phyloP scores from a whole-genome alignment of 2,113 vertebrate genomes.

The Tetraodon nigroviridis region DNA sequence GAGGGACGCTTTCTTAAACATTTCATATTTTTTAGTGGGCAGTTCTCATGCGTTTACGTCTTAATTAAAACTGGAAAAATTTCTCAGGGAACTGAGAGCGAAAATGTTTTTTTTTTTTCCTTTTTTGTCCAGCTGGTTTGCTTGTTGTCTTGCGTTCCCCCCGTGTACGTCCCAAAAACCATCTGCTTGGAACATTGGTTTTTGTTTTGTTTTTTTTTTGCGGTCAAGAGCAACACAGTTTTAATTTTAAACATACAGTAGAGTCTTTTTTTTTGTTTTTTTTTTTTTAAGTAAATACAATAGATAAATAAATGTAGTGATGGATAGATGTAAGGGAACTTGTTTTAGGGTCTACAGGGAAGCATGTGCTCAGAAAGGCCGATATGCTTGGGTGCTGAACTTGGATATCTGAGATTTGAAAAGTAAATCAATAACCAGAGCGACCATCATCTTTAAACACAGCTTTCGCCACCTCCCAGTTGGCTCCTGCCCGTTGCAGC shows the following conservation, averaged over 20 bases:
- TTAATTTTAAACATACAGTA: conserved; percentile 75
- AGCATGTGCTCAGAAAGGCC: conserved; percentile 22
- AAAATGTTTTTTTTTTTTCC: conserved; percentile 29
- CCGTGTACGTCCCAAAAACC: conserved; percentile 68
- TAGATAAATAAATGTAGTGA: conserved; percentile 32
- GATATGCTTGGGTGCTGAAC: conserved; percentile 24
- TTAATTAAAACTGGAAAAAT: conserved; percentile 78
- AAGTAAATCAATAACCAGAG: conserved; percentile 57
- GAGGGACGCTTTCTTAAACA: conserved; percentile 55
- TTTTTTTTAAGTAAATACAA: no score
- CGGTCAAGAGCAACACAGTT: conserved; percentile 70
- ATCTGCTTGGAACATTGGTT: conserved; percentile 73
- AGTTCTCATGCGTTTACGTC: conserved; percentile 65
- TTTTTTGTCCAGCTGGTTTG: conserved; percentile 71
- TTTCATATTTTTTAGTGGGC: conserved; percentile 49
- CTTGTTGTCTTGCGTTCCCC: conserved; percentile 66
- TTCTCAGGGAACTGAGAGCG: conserved; percentile 72
- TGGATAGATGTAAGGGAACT: conserved; percentile 7
- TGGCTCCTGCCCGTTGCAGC: conserved; percentile 70
- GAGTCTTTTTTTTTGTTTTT: no score
- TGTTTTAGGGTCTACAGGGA: conserved; percentile 27
- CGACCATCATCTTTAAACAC: conserved; percentile 51
- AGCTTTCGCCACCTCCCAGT: conserved; percentile 58
- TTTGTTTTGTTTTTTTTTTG: no score
- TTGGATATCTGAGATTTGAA: conserved; percentile 31